These are phyloP conservation scores for Cinclus mexicanus DNA, from an alignment of 2,113 vertebrate genomes.

Conservation along the genomic window DNA sequence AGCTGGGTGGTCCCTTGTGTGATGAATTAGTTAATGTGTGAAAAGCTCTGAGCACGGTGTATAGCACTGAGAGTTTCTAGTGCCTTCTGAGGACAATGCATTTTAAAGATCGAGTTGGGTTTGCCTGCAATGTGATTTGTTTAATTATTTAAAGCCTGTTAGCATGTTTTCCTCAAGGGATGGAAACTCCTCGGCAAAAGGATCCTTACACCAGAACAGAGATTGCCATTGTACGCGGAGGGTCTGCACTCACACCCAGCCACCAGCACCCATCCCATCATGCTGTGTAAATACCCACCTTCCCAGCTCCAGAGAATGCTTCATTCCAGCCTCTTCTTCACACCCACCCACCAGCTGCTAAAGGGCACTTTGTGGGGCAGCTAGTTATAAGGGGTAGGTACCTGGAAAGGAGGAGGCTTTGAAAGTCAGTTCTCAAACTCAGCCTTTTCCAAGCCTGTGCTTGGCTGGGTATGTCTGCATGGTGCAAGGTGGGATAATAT, in stretches of 20 bases:
- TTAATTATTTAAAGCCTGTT: constrained; percentile 56
- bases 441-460: neutral
- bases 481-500: neutral
- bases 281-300: neutral
- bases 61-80: neutral
- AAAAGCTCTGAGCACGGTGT: neutral
- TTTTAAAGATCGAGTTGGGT: constrained; percentile 18
- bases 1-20: constrained; percentile 6
- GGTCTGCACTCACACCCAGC: neutral
- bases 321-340: neutral
- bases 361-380: neutral
- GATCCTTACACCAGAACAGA: neutral
- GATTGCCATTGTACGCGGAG: neutral
- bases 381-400: neutral
- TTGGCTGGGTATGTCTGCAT: neutral
- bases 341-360: neutral
- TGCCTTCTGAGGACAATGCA: neutral
- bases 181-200: neutral
- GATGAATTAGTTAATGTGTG: constrained; percentile 17
- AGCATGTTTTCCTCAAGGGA: constrained; percentile 30
- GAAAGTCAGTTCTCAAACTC: neutral
- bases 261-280: neutral
- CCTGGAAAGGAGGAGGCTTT: neutral
- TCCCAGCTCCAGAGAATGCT: neutral
- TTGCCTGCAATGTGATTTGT: constrained; percentile 26